Evolutionary conservation across 1,140 invertebrate genomes (phyloP).

Genomic region (Tetraneura akinire): DNA sequence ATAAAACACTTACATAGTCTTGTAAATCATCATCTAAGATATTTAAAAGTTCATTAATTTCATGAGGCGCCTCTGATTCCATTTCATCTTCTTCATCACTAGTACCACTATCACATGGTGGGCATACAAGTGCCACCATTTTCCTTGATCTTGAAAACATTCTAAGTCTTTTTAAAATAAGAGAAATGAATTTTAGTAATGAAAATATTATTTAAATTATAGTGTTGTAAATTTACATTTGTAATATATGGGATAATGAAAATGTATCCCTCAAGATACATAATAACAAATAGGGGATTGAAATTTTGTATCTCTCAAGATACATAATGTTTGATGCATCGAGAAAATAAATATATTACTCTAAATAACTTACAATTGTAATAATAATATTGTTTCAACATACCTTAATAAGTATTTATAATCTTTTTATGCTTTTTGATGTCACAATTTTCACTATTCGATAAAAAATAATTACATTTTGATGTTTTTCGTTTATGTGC

Average conservation of each 20-base stretch:
- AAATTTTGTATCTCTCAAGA: neutral
- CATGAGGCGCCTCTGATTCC: neutral
- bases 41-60: neutral
- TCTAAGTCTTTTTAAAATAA: too few relatives aligned
- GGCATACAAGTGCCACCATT: neutral
- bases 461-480: too few relatives aligned
- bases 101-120: neutral
- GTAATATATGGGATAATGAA: neutral
- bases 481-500: too few relatives aligned
- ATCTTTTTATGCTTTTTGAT: too few relatives aligned
- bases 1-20: neutral
- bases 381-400: too few relatives aligned
- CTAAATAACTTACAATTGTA: too few relatives aligned
- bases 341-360: too few relatives aligned
- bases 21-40: conserved; percentile 1
- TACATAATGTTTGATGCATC: neutral
- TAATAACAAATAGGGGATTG: neutral
- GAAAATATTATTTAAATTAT: neutral
- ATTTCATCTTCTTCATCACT: conserved; percentile 1
- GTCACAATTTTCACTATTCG: too few relatives aligned
- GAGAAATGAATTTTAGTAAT: neutral
- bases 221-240: neutral
- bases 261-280: neutral
- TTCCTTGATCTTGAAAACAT: neutral
- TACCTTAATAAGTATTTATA: too few relatives aligned